Evolutionary conservation across 1,140 invertebrate genomes (phyloP).

Genomic region (Drusus annulatus): DNA sequence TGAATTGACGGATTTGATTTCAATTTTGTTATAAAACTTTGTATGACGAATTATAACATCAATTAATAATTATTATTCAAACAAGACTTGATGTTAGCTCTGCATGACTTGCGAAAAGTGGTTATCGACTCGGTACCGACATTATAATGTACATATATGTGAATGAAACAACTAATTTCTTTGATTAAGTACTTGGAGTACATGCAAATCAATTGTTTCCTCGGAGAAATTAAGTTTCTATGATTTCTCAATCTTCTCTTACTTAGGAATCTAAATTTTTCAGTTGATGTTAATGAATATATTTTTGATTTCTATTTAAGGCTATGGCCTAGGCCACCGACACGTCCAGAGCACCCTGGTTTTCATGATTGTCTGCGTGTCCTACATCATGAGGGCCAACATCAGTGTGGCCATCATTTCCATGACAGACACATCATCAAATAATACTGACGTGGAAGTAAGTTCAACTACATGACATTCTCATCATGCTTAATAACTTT

Average conservation of each 20-base stretch:
- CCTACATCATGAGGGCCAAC: conserved; percentile 77
- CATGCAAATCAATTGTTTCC: no score
- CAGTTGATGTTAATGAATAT: background rate
- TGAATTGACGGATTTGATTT: no score
- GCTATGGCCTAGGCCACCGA: conserved; percentile 71
- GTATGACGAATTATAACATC: no score
- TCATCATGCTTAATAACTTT: no score
- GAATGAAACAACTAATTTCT: no score
- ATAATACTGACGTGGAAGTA: conserved; percentile 60
- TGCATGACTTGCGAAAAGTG: no score
- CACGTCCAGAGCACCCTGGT: conserved; percentile 77
- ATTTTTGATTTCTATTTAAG: conserved; percentile 40
- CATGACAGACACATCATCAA: conserved; percentile 74
- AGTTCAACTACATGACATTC: background rate
- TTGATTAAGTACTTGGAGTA: no score
- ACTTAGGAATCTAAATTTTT: background rate
- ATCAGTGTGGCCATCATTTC: conserved; percentile 83
- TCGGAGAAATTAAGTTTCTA: background rate
- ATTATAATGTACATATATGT: no score
- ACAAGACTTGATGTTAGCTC: no score
- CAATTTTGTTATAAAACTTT: no score
- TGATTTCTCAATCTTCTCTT: background rate
- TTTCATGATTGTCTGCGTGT: conserved; percentile 76
- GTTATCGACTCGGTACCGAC: no score
- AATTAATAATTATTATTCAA: no score